Conservation (phyloP, 2,113 vertebrate genomes). For the Jaculus jaculus region DNA sequence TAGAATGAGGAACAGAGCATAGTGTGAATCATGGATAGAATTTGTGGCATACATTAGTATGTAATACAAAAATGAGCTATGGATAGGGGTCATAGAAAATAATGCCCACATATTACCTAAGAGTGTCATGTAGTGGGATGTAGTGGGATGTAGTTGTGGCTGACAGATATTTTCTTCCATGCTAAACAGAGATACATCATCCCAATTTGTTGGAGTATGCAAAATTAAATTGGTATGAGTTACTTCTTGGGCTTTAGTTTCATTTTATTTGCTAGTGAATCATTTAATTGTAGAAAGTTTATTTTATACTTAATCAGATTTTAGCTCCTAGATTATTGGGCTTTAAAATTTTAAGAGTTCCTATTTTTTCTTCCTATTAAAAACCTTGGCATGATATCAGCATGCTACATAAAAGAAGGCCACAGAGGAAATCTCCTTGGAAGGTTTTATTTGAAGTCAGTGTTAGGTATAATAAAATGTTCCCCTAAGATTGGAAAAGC, state of each 20-base stretch:
- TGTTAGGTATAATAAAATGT: constrained; percentile 42
- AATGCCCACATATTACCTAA: background rate
- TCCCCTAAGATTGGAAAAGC: constrained; percentile 9
- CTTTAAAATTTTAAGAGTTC: constrained; percentile 62
- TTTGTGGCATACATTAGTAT: background rate
- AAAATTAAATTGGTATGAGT: constrained; percentile 59
- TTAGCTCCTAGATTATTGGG: constrained; percentile 61
- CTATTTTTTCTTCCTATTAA: constrained; percentile 66
- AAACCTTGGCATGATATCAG: constrained; percentile 48
- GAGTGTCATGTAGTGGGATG: background rate
- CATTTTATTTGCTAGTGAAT: constrained; percentile 44
- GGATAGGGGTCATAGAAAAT: background rate
- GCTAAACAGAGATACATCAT: background rate
- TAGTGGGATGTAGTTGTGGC: background rate
- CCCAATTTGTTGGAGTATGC: background rate
- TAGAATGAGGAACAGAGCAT: background rate
- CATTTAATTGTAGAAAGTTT: constrained; percentile 74
- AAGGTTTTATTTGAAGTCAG: constrained; percentile 29
- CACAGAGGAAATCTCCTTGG: background rate
- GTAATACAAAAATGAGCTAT: background rate
- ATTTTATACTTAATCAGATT: constrained; percentile 72
- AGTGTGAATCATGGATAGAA: background rate
- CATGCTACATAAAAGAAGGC: background rate
- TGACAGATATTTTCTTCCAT: background rate
- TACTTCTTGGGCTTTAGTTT: constrained; percentile 15